Evolutionary conservation across 23 tunicate species (phyloP).

Genomic region (Styela clava): DNA sequence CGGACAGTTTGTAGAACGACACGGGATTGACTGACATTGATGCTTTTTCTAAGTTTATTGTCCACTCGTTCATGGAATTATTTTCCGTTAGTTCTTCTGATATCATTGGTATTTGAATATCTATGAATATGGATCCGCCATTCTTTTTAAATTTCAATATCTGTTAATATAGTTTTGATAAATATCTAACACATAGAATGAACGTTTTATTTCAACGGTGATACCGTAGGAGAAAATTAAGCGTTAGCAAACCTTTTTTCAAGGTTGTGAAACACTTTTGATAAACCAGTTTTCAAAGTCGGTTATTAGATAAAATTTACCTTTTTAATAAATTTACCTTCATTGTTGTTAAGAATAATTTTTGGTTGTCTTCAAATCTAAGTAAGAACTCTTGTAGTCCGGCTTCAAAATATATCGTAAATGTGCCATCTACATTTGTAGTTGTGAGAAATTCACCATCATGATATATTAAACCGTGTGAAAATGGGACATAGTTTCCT

Average conservation of each 20-base stretch:
- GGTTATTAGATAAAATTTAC: too few species aligned
- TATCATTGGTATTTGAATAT: not conserved
- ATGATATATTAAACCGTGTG: not conserved
- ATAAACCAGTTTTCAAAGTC: too few species aligned
- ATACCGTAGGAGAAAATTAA: too few species aligned
- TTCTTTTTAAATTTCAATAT: not conserved
- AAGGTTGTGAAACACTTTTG: too few species aligned
- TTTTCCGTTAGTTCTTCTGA: not conserved
- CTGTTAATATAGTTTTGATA: not conserved
- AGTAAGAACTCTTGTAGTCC: not conserved
- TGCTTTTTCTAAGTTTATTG: not conserved
- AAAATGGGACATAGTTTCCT: not conserved
- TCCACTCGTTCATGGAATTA: not conserved
- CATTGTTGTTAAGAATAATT: not conserved
- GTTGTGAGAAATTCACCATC: not conserved
- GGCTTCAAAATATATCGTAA: not conserved
- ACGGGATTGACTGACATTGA: not conserved
- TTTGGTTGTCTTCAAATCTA: not conserved
- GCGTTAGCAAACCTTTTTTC: too few species aligned
- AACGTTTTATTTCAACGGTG: too few species aligned
- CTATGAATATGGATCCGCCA: not conserved
- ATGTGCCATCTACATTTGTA: not conserved
- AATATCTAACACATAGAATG: not conserved
- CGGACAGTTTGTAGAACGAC: constrained; percentile 5
- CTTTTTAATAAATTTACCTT: constrained; percentile 3